Evolutionary conservation across 2,888 invertebrate genomes (phyloP).

Genomic region (Ichneumon xanthorius): DNA sequence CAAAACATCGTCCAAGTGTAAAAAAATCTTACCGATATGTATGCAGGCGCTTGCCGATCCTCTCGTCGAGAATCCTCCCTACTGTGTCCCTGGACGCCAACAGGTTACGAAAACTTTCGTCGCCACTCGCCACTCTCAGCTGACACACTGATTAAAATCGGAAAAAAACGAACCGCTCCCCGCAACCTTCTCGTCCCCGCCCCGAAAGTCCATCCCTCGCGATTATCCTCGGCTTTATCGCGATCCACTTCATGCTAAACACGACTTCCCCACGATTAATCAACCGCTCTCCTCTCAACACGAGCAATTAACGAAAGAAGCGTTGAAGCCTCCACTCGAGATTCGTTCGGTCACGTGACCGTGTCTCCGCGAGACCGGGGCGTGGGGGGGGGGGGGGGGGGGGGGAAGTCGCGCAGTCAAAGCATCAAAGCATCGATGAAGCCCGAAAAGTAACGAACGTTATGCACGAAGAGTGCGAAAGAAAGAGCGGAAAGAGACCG

Average conservation of each 20-base stretch:
- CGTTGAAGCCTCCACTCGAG: neutral
- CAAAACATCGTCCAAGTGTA: too few relatives aligned
- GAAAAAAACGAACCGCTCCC: neutral
- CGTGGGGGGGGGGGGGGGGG: neutral
- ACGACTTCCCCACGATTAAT: neutral
- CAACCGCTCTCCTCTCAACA: neutral
- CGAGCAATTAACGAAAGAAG: neutral
- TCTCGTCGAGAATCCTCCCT: too few relatives aligned
- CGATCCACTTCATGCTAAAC: neutral
- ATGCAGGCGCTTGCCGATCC: too few relatives aligned
- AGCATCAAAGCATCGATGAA: neutral
- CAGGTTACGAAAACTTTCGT: neutral
- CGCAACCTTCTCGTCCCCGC: neutral
- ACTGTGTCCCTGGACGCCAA: too few relatives aligned
- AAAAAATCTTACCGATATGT: too few relatives aligned
- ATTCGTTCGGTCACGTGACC: neutral
- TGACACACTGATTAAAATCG: neutral
- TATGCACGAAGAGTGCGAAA: neutral
- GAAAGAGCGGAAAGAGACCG: conserved; percentile 6
- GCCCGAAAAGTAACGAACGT: conserved; percentile 13
- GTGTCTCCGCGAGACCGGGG: neutral
- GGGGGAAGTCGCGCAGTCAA: neutral
- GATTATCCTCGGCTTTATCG: neutral
- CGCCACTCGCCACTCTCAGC: neutral
- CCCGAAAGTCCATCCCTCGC: neutral